Evolutionary conservation across 1,140 invertebrate genomes (phyloP).

Genomic region (Mycetomoellerius zeteki): DNA sequence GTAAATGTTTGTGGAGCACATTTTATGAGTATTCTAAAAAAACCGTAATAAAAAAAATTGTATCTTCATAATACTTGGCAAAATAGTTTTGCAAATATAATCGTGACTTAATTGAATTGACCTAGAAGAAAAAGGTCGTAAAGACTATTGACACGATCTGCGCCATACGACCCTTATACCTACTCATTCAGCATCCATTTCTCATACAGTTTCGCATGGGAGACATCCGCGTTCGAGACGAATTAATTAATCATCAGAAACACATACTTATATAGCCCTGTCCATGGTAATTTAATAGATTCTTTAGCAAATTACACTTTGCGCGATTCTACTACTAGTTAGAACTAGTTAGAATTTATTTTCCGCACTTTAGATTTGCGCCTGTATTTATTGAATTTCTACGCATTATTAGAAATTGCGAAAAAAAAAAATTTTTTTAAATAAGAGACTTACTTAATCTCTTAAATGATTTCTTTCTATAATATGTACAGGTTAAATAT

Average conservation of each 20-base stretch:
- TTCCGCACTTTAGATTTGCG: constrained; percentile 3
- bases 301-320: not conserved
- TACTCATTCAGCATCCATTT: constrained; percentile 9
- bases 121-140: not conserved
- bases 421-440: not conserved
- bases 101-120: constrained; percentile 10
- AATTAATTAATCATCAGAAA: constrained; percentile 40
- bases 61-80: not conserved
- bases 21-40: not conserved
- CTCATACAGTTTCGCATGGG: not conserved
- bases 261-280: not conserved
- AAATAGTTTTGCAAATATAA: not conserved
- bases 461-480: not conserved
- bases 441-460: not conserved
- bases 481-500: not conserved
- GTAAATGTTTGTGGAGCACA: too few relatives aligned
- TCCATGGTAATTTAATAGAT: constrained; percentile 20
- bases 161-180: not conserved
- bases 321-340: not conserved
- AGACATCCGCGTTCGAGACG: not conserved
- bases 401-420: not conserved
- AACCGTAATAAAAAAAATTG: not conserved
- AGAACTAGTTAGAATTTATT: not conserved
- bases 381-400: not conserved
- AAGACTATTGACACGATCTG: not conserved